Base-by-base conservation (phyloP, 2,113 vertebrate genomes). In the Nycticryphes semicollaris region DNA sequence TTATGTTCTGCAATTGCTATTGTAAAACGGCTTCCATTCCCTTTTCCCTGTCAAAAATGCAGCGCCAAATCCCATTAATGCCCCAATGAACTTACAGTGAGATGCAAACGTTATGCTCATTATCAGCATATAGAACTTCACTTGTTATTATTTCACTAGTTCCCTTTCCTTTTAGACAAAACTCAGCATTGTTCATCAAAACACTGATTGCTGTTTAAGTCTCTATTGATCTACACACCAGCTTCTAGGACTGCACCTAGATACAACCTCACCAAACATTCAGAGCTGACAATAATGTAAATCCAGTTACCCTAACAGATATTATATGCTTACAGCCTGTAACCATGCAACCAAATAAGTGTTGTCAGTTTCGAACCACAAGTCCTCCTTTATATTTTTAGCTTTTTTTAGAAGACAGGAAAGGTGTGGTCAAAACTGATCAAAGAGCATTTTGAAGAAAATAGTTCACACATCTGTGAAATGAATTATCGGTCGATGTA, bases 341-440 rank as follows among this genome's bases (percentile, higher is more conserved):
- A 98, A 96, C 96, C 72, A 97, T 90, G 96, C 64, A 95, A 93
- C 84, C 92, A 95, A 97, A 77, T 67, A 89, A 96, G 84, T 94
- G 90, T 94, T 95, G 74, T 96, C 89, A 94, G 94, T 90, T 96
- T 86, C 91, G 88, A 96, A 84, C 89, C 81, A 83, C 85, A 94
- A 86, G 60, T 23, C 60, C 88, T 93, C 35, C 0, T 89, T 94
- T 96, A 83, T 94, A 95, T 97, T 93, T 97, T 96, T 81, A 95
- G 78, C 68, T 73, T 95, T 95, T 95, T 96, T 81, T 75, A 93
- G 72, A 96, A 92, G 84, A 60, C 95, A 97, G 93, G 95, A 97
- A 97, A 95, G 92, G 83, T 96, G 94, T 94, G 95, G 95, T 88
- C 88, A 96, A 95, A 97, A 94, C 79, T 89, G 59, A 96, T 89